Evolutionary conservation across 1,140 invertebrate genomes (phyloP).

Genomic region (Nylanderia fulva): DNA sequence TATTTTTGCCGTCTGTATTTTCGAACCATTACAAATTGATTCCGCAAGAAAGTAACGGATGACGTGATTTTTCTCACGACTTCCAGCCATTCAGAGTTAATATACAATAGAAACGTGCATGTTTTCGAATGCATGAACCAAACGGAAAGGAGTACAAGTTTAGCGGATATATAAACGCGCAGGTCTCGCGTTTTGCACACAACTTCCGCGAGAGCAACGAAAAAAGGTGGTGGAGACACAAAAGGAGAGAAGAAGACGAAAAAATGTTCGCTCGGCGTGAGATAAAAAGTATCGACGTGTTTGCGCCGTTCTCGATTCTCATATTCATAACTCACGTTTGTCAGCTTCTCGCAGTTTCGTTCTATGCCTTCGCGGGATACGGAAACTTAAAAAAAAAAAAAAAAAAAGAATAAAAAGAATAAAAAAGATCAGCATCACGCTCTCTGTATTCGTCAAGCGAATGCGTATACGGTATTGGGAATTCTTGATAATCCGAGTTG

Average conservation of each 20-base stretch:
- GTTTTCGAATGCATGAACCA: neutral
- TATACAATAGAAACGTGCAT: constrained; percentile 3
- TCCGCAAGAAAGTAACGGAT: neutral
- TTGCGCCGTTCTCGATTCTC: constrained; percentile 49
- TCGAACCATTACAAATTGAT: neutral
- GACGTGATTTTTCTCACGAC: neutral
- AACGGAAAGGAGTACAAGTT: neutral
- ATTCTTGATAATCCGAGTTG: constrained; percentile 51
- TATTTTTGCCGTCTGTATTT: neutral
- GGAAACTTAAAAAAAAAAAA: neutral
- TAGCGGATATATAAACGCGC: neutral
- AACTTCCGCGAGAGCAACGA: constrained; percentile 10
- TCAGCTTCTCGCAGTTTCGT: constrained; percentile 34
- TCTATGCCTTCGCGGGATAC: neutral
- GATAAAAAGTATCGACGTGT: constrained; percentile 62
- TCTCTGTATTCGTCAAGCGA: constrained; percentile 48
- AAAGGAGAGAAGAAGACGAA: constrained; percentile 1
- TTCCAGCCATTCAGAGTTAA: neutral
- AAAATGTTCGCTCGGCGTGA: constrained; percentile 37
- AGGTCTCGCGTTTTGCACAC: neutral
- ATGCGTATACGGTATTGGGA: constrained; percentile 42
- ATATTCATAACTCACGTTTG: constrained; percentile 61
- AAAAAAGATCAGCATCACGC: neutral
- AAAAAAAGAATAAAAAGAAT: constrained; percentile 7
- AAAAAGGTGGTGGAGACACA: neutral